Conservation (phyloP, 2,113 vertebrate genomes). For the Cinclus cinclus region DNA sequence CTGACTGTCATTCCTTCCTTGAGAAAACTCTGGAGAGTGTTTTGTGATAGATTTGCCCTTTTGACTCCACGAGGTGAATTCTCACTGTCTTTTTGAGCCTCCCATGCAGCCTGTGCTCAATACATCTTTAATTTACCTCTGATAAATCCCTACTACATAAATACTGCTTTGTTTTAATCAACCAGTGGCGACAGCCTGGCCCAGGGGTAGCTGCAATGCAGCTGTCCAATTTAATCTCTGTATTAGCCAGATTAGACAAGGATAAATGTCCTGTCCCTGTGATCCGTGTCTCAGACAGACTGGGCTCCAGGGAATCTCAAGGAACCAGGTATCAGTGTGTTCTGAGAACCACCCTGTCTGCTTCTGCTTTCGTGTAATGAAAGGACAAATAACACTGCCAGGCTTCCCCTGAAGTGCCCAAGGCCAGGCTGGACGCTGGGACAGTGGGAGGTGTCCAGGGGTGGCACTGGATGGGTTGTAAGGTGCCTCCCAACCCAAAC, state of each 20-base stretch:
- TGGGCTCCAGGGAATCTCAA: background rate
- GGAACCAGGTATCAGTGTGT: accelerated
- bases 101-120: background rate
- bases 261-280: background rate
- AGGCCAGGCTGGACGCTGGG: accelerated
- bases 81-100: background rate
- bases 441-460: background rate
- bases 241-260: background rate
- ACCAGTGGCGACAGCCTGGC: background rate
- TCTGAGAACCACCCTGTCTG: accelerated
- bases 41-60: background rate
- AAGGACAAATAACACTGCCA: background rate
- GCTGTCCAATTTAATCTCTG: background rate
- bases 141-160: background rate
- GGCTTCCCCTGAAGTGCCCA: background rate
- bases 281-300: background rate
- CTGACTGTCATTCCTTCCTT: background rate
- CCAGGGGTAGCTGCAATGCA: background rate
- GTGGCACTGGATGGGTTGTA: background rate
- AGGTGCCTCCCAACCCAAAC: background rate
- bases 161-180: background rate
- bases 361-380: background rate
- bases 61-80: background rate
- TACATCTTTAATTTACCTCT: background rate
- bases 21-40: background rate